A percentile compares a stretch with the other conserved stretches of the same genome.
These are phyloP conservation scores for Chascanopsetta lugubris DNA, from an alignment of 2,113 vertebrate genomes.

Conservation along the genomic window DNA sequence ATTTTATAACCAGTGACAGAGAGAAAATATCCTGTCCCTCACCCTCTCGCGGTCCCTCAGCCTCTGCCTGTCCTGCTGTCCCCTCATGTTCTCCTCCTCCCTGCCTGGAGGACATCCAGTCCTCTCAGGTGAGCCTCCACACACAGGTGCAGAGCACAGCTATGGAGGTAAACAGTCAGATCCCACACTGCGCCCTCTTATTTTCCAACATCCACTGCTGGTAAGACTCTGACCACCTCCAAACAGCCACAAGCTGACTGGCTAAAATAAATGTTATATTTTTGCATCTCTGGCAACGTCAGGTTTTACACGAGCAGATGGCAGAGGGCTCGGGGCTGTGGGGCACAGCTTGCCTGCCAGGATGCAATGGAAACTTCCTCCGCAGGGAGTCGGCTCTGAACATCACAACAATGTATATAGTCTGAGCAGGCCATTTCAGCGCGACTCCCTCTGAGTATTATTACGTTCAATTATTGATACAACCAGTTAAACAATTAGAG, in stretches of 20 bases:
- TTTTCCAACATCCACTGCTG: neutral
- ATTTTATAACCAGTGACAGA: slow-evolving; percentile 41
- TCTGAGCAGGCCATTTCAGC: slow-evolving; percentile 16
- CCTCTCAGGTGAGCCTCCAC: slow-evolving; percentile 34
- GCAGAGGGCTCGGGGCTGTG: slow-evolving; percentile 60
- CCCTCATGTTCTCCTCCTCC: slow-evolving; percentile 32
- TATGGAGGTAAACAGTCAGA: slow-evolving; percentile 9
- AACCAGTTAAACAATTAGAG: neutral
- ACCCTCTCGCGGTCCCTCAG: slow-evolving; percentile 18
- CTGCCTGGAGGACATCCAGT: slow-evolving; percentile 50
- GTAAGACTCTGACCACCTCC: slow-evolving; percentile 17
- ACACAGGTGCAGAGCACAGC: too few relatives aligned
- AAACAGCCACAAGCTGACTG: slow-evolving; percentile 55
- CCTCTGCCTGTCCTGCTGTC: slow-evolving; percentile 43
- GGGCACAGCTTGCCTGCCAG: slow-evolving; percentile 69
- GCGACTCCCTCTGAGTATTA: neutral
- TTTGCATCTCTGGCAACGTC: slow-evolving; percentile 49
- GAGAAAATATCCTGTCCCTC: slow-evolving; percentile 28
- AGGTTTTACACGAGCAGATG: slow-evolving; percentile 67
- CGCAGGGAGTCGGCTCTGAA: slow-evolving; percentile 36
- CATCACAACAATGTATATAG: slow-evolving; percentile 18
- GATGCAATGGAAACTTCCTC: slow-evolving; percentile 74
- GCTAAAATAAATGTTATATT: slow-evolving; percentile 46
- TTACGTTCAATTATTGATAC: neutral
- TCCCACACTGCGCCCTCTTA: neutral